Evolutionary conservation across 2,113 vertebrate species (phyloP), one percentile per base, ranked within the genome.

Genomic region (Trinectes maculatus): DNA sequence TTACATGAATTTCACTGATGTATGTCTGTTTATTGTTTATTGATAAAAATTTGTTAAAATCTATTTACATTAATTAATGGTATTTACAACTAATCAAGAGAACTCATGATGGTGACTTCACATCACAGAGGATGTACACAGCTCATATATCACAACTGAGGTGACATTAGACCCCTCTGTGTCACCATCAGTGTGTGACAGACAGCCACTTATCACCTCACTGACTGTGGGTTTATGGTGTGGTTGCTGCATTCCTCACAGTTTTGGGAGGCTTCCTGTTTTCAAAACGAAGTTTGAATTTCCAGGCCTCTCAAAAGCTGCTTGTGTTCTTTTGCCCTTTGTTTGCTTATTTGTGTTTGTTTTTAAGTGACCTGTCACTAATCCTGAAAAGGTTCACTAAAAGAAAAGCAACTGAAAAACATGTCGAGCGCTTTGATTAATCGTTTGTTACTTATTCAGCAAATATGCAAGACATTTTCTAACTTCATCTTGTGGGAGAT

Each of bases 211-310:
- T 84, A 70, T 82, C 89, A 86, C 80, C 51, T 67, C 24, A 31
- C 71, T 80, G 87, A 44, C 65, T 85, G 85, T 73, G 85, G 86
- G 80, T 86, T 91, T 91, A 87, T 71, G 55, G 47, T 81, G 86
- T 91, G 84, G 91, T 93, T 83, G 89, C 72, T 46, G 92, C 82
- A 93, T 93, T 93, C 91, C 91, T 69, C 86, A 82, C 73, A 21
- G 40, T 39, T 77, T 74, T 83, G 91, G 62, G 67, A 91, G 81
- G 42, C 83, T 87, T 90, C 85, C 68, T 71, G 54, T 36, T 42
- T 71, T 63, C 40, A 25, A 49, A 25, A 21, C 3, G 0, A n/a
- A 25, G 26, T 42, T 52, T 49, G 15, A 63, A 31, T 48, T 28
- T 64, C 13, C 8, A 11, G 4, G 11, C 19, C 39, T 60, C 25